Base-by-base conservation (phyloP, 2,797 vertebrate species). In the Pseudochromis fuscus region DNA sequence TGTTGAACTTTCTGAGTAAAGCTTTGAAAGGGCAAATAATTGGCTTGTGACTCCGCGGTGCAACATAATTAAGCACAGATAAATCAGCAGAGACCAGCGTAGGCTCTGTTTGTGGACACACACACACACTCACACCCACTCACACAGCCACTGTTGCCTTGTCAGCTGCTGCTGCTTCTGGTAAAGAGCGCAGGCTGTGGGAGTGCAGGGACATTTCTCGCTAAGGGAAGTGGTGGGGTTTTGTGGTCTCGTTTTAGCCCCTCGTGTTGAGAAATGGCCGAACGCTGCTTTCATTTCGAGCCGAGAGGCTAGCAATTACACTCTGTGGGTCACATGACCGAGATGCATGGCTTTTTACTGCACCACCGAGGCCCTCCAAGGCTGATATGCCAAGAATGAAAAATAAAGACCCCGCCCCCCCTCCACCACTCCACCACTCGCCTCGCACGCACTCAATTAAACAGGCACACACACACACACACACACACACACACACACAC, bases 211-310 rank as follows among this genome's bases (percentile, higher is more conserved):
- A 89, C 89, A 89, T 87, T 94, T 93, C 86, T 87, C 53, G 76
- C 72, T 35, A 92, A 90, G 84, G 89, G 90, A 92, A 91, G 90
- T 92, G 89, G 88, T 85, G 82, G 79, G 77, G 84, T 81, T 83
- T 76, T 84, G 88, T 37, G 88, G 90, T 90, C 79, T 91, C 18
- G 58, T 76, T 89, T 88, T 78, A 84, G 89, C 82, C 75, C 77
- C 42, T 66, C 18, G 40, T 73, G 74, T 90, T 90, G 87, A 91
- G 88, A 93, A 92, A 91, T 84, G 86, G 91, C 71, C 88, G 38
- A 88, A 67, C 1, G 63, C 76, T 70, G 68, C 87, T 91, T 89
- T 93, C 87, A 82, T 88, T 91, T 88, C 4, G 63, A 83, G 84
- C 73, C 40, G 73, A 82, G 78, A 85, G 85, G 85, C 79, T 72